Base-by-base conservation (phyloP, 2,888 invertebrate genomes). In the Bombyx huttoni region DNA sequence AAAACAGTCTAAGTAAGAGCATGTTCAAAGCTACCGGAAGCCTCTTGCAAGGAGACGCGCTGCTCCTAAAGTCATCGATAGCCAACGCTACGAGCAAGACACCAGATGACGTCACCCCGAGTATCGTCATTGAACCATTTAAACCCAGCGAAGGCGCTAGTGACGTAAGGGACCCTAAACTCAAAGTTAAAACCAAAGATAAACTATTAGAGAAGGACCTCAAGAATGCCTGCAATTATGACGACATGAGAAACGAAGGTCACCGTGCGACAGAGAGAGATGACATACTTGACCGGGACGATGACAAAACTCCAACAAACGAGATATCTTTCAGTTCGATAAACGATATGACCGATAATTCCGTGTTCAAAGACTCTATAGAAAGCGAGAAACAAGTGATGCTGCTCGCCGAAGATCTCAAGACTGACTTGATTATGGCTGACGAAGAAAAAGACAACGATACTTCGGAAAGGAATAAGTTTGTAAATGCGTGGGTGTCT, bases 381-480 rank as follows among this genome's bases (percentile, higher is more conserved):
- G 89, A 89, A 54, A 89, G 89, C 58, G 88, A 87, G 60, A 85
- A 87, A 56, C 86, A 88, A 56, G 73, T 77, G 34, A 73, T 83
- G 71, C 59, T 87, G 57, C 71, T 83, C 45, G 83, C 87, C 49
- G 89, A 89, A 58, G 88, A 88, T 65, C 73, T 89, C 53, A 89
- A 89, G 67, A 81, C 77, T 70, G 89, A 89, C 73, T 75, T 89
- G 57, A 82, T 89, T 53, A 79, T 81, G 67, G 87, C 89, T 46
- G 86, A 89, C 52, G 89, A 89, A 57, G 89, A 89, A 59, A 89
- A 89, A 58, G 88, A 88, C 61, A 85, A 89, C 56, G 89, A 89
- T 64, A 88, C 81, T 62, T 89, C 89, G 7, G 89, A 89, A 54
- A 76, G 89, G 54, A 86, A 89, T 69, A 88, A 88, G 60, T 89